Percentiles rank a stretch among this genome's conserved stretches.
Conservation (phyloP, 23 tunicate genomes). For the Diplosoma virens region DNA sequence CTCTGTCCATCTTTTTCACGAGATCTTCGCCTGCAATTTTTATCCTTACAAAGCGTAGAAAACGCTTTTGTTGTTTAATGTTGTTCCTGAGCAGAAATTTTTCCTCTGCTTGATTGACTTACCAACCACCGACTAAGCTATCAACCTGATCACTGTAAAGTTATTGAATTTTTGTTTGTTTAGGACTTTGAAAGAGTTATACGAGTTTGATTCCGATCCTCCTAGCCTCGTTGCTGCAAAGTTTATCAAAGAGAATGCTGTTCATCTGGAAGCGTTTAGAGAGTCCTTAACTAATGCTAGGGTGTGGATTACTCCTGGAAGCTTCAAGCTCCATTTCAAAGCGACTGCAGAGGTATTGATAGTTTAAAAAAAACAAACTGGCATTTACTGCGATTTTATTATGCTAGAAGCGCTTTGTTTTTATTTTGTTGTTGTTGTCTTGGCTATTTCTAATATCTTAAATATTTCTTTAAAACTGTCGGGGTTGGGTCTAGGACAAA, state of each 20-base stretch:
- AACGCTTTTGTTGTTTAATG: too few relatives aligned
- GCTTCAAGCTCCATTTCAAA: conserved; percentile 1
- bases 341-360: not conserved
- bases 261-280: not conserved
- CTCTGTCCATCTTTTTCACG: too few relatives aligned
- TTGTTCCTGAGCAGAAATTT: not conserved
- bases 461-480: not conserved
- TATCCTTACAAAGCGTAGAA: too few relatives aligned
- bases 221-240: not conserved
- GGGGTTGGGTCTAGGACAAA: not conserved
- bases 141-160: too few relatives aligned
- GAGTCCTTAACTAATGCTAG: not conserved
- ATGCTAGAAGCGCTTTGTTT: not conserved
- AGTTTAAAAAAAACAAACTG: not conserved
- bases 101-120: not conserved
- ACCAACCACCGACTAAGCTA: too few relatives aligned
- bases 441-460: too few relatives aligned
- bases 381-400: not conserved
- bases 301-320: not conserved
- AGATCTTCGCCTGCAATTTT: too few relatives aligned
- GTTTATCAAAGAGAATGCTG: not conserved
- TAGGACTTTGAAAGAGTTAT: not conserved
- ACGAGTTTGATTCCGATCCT: conserved; percentile 3
- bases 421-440: too few relatives aligned
- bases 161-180: not conserved